Percentiles rank a stretch among this genome's conserved stretches.
Evolutionary conservation across 2,888 invertebrate species (phyloP).

Genomic region (Megaustenia siamemsis): DNA sequence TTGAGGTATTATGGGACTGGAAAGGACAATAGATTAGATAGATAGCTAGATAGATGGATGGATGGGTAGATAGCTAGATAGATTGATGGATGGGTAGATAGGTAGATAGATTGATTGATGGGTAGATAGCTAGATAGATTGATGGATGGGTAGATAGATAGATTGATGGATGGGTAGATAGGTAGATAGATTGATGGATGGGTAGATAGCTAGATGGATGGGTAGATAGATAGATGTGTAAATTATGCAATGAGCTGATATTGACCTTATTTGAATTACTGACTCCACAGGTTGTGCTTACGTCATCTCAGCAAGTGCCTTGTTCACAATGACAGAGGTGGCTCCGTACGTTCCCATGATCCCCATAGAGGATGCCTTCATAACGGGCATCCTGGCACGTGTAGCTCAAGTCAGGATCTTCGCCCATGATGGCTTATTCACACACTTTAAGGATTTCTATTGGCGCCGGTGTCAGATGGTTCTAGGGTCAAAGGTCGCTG

Average conservation of each 20-base stretch:
- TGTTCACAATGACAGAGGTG: slow-evolving; percentile 2
- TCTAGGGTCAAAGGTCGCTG: background rate
- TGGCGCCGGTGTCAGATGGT: slow-evolving; percentile 46
- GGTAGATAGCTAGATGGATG: too few relatives aligned
- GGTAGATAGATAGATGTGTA: too few relatives aligned
- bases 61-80: too few relatives aligned
- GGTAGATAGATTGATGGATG: too few relatives aligned
- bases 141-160: too few relatives aligned
- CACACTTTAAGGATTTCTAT: slow-evolving; percentile 44
- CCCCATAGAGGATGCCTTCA: slow-evolving; percentile 40
- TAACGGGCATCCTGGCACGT: slow-evolving; percentile 13
- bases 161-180: too few relatives aligned
- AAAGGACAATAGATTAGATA: too few relatives aligned
- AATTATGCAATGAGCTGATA: background rate
- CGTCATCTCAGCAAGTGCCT: slow-evolving; percentile 16
- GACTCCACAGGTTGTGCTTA: slow-evolving; percentile 40
- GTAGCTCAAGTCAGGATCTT: background rate
- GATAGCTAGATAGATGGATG: too few relatives aligned
- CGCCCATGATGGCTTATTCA: background rate
- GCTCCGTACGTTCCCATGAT: slow-evolving; percentile 29
- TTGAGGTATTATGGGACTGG: too few relatives aligned
- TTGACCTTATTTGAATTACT: background rate
- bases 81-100: too few relatives aligned
- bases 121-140: too few relatives aligned
- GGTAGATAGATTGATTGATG: too few relatives aligned